Evolutionary conservation across 1,140 invertebrate genomes (phyloP).

Genomic region (Temnothorax curvispinosus): DNA sequence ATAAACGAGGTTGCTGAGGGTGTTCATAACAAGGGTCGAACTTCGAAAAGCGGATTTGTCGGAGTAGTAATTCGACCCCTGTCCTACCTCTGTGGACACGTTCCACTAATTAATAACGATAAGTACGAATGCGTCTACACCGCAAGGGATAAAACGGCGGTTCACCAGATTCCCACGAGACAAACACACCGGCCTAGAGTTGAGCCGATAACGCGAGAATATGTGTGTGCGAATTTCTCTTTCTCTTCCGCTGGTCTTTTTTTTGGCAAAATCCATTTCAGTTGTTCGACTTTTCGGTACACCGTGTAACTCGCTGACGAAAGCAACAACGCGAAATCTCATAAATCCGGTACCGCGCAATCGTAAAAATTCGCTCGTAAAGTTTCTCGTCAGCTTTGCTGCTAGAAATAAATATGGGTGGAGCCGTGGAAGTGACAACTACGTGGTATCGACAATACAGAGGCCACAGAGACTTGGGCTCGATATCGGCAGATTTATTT

Average conservation of each 20-base stretch:
- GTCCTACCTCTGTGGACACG: conserved; percentile 69
- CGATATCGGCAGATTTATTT: conserved; percentile 36
- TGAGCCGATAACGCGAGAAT: conserved; percentile 69
- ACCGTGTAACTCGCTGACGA: conserved; percentile 51
- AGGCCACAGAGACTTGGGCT: conserved; percentile 18
- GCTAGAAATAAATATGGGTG: conserved; percentile 45
- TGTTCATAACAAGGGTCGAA: conserved; percentile 56
- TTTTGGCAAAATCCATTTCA: conserved; percentile 45
- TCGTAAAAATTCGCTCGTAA: conserved; percentile 26
- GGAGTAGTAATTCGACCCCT: conserved; percentile 73
- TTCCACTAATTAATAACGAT: conserved; percentile 81
- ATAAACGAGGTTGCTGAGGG: conserved; percentile 49
- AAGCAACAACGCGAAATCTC: conserved; percentile 56
- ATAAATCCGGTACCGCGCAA: conserved; percentile 50
- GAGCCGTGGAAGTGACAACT: conserved; percentile 44
- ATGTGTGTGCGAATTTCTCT: conserved; percentile 49
- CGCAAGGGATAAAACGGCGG: conserved; percentile 79
- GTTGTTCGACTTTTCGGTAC: conserved; percentile 52
- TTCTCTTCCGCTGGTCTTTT: not conserved
- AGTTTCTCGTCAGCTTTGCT: conserved; percentile 24
- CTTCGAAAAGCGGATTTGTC: conserved; percentile 74
- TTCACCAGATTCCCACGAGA: conserved; percentile 65
- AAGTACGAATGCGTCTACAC: conserved; percentile 82
- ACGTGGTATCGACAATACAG: conserved; percentile 13
- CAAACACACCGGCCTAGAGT: conserved; percentile 60